These are phyloP conservation scores for Hydropsyche betteni DNA, from an alignment of 2,888 invertebrate species.

Conservation along the genomic window DNA sequence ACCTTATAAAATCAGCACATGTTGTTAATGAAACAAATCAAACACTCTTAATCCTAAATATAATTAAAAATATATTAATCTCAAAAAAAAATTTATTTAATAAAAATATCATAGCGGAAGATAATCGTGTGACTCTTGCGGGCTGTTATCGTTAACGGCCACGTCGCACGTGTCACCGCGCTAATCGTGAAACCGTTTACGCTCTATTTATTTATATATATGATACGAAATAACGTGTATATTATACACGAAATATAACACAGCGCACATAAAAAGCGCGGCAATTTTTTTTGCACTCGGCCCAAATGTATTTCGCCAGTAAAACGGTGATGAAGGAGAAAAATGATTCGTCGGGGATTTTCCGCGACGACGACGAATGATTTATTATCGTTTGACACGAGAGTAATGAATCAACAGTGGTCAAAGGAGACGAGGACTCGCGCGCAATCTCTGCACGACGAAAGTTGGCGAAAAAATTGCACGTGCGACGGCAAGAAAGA, in stretches of 20 bases:
- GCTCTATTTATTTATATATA: constrained; percentile 34
- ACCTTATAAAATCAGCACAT: too few relatives aligned
- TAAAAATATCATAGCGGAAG: too few relatives aligned
- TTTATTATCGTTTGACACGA: constrained; percentile 52
- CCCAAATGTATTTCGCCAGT: constrained; percentile 15
- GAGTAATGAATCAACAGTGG: constrained; percentile 51
- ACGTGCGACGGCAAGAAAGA: background rate
- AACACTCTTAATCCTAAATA: too few relatives aligned
- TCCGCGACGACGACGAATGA: constrained; percentile 47
- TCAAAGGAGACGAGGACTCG: constrained; percentile 40
- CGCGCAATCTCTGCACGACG: constrained; percentile 3
- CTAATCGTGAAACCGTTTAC: constrained; percentile 31
- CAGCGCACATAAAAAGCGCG: too few relatives aligned
- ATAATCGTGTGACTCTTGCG: too few relatives aligned
- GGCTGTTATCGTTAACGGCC: too few relatives aligned
- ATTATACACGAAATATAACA: too few relatives aligned
- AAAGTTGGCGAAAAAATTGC: constrained; percentile 17
- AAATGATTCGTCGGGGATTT: constrained; percentile 49
- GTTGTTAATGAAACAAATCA: too few relatives aligned
- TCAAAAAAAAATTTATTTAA: too few relatives aligned
- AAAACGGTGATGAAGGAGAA: constrained; percentile 47
- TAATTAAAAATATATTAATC: too few relatives aligned
- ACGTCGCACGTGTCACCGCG: constrained; percentile 23
- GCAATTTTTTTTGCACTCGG: background rate
- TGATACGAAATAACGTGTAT: background rate